These are phyloP conservation scores for Dryococelus australis DNA, from an alignment of 2,888 invertebrate species.

Conservation along the genomic window DNA sequence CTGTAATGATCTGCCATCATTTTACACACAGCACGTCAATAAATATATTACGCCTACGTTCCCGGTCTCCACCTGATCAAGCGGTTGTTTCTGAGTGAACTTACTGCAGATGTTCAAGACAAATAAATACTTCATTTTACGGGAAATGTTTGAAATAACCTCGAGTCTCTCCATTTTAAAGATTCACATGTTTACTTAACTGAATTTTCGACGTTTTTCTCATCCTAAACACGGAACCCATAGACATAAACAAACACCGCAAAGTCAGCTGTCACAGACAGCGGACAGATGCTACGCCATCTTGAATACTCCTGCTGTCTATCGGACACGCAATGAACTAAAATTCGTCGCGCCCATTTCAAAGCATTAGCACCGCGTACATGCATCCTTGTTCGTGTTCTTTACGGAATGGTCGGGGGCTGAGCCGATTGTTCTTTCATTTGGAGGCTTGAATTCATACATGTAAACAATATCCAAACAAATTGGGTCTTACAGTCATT, in stretches of 20 bases:
- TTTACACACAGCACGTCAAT: background rate
- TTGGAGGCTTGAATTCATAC: too few relatives aligned
- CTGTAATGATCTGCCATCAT: conserved; percentile 36
- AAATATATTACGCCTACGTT: background rate
- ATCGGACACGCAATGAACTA: background rate
- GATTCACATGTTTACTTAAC: background rate
- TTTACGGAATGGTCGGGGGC: too few relatives aligned
- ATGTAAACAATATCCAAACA: too few relatives aligned
- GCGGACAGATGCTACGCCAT: background rate
- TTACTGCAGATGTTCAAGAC: background rate
- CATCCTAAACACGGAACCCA: background rate
- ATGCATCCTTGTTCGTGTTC: too few relatives aligned
- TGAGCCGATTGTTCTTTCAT: too few relatives aligned
- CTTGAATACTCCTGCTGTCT: background rate
- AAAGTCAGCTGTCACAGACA: background rate
- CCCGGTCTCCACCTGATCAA: background rate
- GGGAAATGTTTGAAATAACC: background rate
- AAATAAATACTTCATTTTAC: background rate
- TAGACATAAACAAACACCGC: background rate
- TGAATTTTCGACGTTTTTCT: background rate
- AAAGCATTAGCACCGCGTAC: background rate
- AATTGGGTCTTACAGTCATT: too few relatives aligned
- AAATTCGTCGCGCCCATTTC: background rate
- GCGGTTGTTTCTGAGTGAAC: background rate
- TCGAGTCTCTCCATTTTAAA: background rate